Base-by-base conservation (phyloP, 2,888 invertebrate species). In the Synanthedon vespiformis region DNA sequence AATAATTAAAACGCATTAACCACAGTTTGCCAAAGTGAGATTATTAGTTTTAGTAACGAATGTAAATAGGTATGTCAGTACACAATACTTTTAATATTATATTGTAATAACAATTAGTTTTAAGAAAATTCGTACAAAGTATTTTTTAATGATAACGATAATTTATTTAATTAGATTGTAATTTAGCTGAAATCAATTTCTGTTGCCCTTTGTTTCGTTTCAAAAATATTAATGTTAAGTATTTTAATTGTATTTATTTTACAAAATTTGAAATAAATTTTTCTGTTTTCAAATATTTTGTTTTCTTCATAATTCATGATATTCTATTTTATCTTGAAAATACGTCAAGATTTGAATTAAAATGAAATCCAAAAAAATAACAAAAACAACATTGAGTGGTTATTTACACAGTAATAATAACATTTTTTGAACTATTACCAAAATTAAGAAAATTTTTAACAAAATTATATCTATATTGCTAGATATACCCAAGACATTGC, bases 1-100 rank as follows among this genome's bases (percentile, higher is more conserved):
- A 65, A 61, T 63, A 58, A 65, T 63, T 56, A 61, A 34, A 80
- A 77, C 78, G 72, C 74, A 80, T 79, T 82, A 84, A 88, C 88
- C 88, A 88, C 88, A 88, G 88, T 88, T 86, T 88, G 88, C 88
- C 88, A 88, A 88, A 88, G 88, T 88, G 88, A 88, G 88, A 88
- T 88, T 88, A 88, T 87, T 88, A 87, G 82, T 65, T 34, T 55
- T 68, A 76, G 16, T 48, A 40, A 52, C 16, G 48, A 49, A 50
- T 54, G 51, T 40, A 54, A 48, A 16, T 48, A 48, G 16, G 16
- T 48, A 27, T 18, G 4, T 48, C 11, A 4, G 18, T 48, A 14
- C 2, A 48, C 16, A 16, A 48, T 12, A 14, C 11, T 14, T 48
- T 48, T 48, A 13, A 48, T 48, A 27, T 27, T 27, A 27, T 27